These are phyloP conservation scores for Solenopsis fugax DNA, from an alignment of 1,140 invertebrate species.

Conservation along the genomic window DNA sequence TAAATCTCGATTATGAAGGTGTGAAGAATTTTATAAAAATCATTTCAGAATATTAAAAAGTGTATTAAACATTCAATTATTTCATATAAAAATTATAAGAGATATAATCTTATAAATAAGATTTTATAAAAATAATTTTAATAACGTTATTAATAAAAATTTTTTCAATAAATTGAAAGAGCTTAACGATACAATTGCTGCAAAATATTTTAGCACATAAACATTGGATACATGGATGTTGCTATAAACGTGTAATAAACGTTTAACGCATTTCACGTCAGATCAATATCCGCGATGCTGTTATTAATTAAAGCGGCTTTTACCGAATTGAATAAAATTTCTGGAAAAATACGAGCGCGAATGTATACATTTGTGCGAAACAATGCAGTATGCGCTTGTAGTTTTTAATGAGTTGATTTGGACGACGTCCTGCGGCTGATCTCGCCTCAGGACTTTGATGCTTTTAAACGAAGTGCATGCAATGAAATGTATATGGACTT, in stretches of 20 bases:
- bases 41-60: not conserved
- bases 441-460: not conserved
- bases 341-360: conserved; percentile 12
- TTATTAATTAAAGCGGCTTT: conserved; percentile 58
- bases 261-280: conserved; percentile 22
- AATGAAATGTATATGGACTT: not conserved
- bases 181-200: not conserved
- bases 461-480: conserved; percentile 4
- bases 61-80: not conserved
- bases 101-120: conserved; percentile 30
- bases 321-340: conserved; percentile 38
- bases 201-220: conserved; percentile 24
- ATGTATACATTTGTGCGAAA: not conserved
- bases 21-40: conserved; percentile 23
- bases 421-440: not conserved
- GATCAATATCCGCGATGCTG: conserved; percentile 31
- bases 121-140: not conserved
- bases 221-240: conserved; percentile 8
- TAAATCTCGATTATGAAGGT: conserved; percentile 76
- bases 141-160: not conserved
- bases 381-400: conserved; percentile 10
- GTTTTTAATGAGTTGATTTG: conserved; percentile 36
- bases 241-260: not conserved
- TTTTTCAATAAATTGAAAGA: conserved; percentile 14
- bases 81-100: not conserved